Evolutionary conservation across 2,888 invertebrate species (phyloP), one percentile per base, ranked within the genome.

Genomic region (Eledone cirrhosa): DNA sequence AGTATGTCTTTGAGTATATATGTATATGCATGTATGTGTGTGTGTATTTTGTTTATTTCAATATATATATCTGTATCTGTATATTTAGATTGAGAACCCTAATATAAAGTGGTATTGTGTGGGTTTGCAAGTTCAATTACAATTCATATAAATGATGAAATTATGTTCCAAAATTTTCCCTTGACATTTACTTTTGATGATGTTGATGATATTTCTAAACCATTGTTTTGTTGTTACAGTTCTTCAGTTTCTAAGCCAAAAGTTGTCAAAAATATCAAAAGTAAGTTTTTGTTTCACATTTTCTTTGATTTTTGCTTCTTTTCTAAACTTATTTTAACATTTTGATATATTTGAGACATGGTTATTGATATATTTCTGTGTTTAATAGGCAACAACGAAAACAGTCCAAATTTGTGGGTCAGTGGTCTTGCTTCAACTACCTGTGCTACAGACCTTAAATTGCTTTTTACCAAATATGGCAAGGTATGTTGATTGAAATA

Each of bases 361-460:
- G 5, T 19, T 41, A 41, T 41, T 41, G 41, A 41, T 41, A 7
- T 3, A 16, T 29, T 72, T 31, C 31, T n/a, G 31, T 41, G 3
- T 47, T n/a, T 48, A 33, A n/a, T 53, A 77, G 77, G n/a, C 29
- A 59, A 11, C 24, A 69, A 69, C 78, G 76, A 74, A 19, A 78
- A 48, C 76, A 80, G 88, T 78, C 84, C 87, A 65, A 97, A 97
- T 91, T 92, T 98, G 75, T 98, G 98, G 98, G 96, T 98, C 85
- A 97, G 97, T 88, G 97, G 97, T 24, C 92, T 99, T 83, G 95
- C 97, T 0, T 95, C 96, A 13, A 94, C 94, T 81, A 98, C 98
- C 22, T 93, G 97, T 80, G 98, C 98, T 79, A 96, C 97, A 83
- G 98, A 98, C 91, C 92, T 99, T 86, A 98, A 98, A 91, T 95